Conservation (phyloP, 2,888 invertebrate genomes). For the Dyspetes luteomarginatus region DNA sequence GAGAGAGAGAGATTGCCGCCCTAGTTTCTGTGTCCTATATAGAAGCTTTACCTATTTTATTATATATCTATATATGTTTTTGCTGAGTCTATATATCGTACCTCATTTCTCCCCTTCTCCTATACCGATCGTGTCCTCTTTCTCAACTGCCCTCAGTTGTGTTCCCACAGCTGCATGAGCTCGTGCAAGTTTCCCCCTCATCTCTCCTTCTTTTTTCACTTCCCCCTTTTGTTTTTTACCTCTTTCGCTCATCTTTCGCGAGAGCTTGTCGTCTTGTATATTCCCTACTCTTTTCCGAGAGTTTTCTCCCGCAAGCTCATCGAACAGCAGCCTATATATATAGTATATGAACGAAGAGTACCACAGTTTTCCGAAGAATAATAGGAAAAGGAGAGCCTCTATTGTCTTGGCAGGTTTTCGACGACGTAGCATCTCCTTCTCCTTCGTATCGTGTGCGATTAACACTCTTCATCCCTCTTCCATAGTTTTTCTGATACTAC, state of each 20-base stretch:
- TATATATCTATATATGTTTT: slow-evolving; percentile 19
- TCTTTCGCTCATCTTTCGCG: slow-evolving; percentile 21
- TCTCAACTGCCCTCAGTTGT: slow-evolving; percentile 40
- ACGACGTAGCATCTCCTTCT: slow-evolving; percentile 50
- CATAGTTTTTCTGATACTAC: not conserved
- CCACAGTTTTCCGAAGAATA: slow-evolving; percentile 51
- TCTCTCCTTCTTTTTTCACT: slow-evolving; percentile 15
- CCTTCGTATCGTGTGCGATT: not conserved
- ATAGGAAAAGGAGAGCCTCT: slow-evolving; percentile 55
- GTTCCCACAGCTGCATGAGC: slow-evolving; percentile 27
- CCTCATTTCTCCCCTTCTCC: slow-evolving; percentile 47
- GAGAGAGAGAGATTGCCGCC: slow-evolving; percentile 59
- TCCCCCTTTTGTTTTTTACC: slow-evolving; percentile 39
- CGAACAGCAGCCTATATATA: too few relatives aligned
- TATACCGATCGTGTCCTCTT: slow-evolving; percentile 39
- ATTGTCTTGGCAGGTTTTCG: slow-evolving; percentile 67
- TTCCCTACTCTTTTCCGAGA: slow-evolving; percentile 40
- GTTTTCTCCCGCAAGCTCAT: slow-evolving; percentile 47
- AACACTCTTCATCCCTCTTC: not conserved
- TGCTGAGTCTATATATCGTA: slow-evolving; percentile 22
- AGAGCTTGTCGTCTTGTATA: slow-evolving; percentile 11
- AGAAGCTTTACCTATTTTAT: slow-evolving; percentile 1
- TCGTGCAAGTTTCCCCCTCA: slow-evolving; percentile 21
- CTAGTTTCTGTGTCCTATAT: slow-evolving; percentile 66
- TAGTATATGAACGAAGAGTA: too few relatives aligned